A percentile compares a stretch with the other conserved stretches of the same genome.
Evolutionary conservation across 2,888 invertebrate species (phyloP).

Genomic region (Gryllus longicercus): DNA sequence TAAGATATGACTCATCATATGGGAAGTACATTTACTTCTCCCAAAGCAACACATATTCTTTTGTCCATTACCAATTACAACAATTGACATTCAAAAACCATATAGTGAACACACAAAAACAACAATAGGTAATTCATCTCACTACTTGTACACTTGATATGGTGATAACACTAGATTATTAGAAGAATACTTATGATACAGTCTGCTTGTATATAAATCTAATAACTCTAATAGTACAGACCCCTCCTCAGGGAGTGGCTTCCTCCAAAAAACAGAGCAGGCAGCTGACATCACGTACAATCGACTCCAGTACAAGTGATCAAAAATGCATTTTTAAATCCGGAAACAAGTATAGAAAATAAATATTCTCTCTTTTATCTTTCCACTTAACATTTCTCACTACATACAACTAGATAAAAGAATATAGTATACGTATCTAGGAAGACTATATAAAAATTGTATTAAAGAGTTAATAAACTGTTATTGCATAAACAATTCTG

Average conservation of each 20-base stretch:
- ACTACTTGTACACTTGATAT: neutral
- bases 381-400: conserved; percentile 32
- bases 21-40: neutral
- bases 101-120: conserved; percentile 1
- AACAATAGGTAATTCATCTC: conserved; percentile 5
- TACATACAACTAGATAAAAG: conserved; percentile 26
- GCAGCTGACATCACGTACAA: conserved; percentile 31
- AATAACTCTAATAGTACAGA: neutral
- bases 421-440: neutral
- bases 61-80: neutral
- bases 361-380: conserved; percentile 31
- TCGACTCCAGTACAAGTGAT: conserved; percentile 30
- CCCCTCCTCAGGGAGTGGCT: neutral
- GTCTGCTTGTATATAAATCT: conserved; percentile 17
- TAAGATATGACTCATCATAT: neutral
- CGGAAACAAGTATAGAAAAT: conserved; percentile 34
- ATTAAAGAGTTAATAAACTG: neutral
- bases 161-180: neutral
- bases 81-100: conserved; percentile 1
- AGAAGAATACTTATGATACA: conserved; percentile 17
- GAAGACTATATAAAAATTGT: conserved; percentile 11
- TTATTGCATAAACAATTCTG: neutral
- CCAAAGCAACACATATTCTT: conserved; percentile 3
- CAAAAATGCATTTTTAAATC: conserved; percentile 36
- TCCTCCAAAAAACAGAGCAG: conserved; percentile 24